These are phyloP conservation scores for Serranochromis macrocephalus DNA, from an alignment of 2,113 vertebrate species.

Conservation along the genomic window DNA sequence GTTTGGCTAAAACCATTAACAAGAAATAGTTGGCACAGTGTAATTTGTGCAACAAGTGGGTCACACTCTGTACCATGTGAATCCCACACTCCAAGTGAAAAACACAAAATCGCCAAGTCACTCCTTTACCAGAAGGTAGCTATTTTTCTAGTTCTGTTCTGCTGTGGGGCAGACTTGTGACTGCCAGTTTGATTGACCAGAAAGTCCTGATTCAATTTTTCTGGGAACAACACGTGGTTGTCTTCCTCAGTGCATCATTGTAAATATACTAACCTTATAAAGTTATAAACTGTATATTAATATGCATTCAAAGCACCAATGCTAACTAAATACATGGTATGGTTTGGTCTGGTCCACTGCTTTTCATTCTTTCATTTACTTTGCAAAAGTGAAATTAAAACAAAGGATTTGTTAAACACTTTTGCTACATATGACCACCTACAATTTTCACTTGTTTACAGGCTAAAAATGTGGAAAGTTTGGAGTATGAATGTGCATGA, in stretches of 20 bases:
- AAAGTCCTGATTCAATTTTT: neutral
- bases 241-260: neutral
- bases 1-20: neutral
- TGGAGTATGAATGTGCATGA: neutral
- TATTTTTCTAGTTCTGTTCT: neutral
- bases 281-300: neutral
- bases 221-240: neutral
- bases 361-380: neutral
- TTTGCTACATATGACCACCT: neutral
- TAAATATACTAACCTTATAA: neutral
- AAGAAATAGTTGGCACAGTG: neutral
- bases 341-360: neutral
- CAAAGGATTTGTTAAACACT: neutral
- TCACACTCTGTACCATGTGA: neutral
- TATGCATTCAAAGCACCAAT: neutral
- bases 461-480: neutral
- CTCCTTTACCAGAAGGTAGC: neutral
- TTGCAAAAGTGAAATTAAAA: neutral
- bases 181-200: neutral
- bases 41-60: neutral
- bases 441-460: neutral
- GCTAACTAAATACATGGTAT: neutral
- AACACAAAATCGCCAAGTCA: accelerated
- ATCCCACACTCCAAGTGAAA: neutral
- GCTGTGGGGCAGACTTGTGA: neutral